A percentile compares a stretch with the other conserved stretches of the same genome.
These are phyloP conservation scores for Amphiura filiformis DNA, from an alignment of 35 echinoderm and acorn worm species.

Conservation along the genomic window DNA sequence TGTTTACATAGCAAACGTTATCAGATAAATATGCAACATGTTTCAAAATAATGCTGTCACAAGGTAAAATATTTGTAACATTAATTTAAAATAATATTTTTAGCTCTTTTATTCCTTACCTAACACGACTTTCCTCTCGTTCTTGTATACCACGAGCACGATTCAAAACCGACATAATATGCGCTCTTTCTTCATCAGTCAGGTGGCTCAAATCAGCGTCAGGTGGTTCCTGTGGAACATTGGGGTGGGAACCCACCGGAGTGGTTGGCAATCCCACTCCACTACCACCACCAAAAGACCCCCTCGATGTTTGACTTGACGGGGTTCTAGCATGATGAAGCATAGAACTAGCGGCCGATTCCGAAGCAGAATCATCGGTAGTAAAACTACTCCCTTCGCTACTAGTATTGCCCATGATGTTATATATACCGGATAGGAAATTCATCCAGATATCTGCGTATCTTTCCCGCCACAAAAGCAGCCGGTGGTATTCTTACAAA, in stretches of 20 bases:
- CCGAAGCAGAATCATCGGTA: not conserved
- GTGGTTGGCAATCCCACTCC: not conserved
- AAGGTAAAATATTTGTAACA: too few relatives aligned
- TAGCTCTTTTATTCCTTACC: too few relatives aligned
- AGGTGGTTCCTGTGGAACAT: slow-evolving; percentile 54
- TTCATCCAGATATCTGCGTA: not conserved
- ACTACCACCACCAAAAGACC: slow-evolving; percentile 15
- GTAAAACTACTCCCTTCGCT: slow-evolving; percentile 6
- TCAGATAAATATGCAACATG: too few relatives aligned
- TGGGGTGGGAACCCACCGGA: not conserved
- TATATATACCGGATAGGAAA: not conserved
- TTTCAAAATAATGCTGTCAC: too few relatives aligned
- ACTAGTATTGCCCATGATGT: not conserved
- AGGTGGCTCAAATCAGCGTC: slow-evolving; percentile 95
- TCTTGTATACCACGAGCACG: slow-evolving; percentile 79
- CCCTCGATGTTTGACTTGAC: not conserved
- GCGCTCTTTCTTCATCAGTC: slow-evolving; percentile 76
- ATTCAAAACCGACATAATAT: slow-evolving; percentile 79
- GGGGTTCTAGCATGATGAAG: not conserved
- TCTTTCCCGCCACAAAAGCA: too few relatives aligned
- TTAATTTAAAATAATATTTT: too few relatives aligned
- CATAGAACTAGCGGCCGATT: not conserved
- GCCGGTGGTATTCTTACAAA: too few relatives aligned
- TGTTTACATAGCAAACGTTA: too few relatives aligned
- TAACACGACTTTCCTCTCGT: slow-evolving; percentile 79